Percentiles rank a stretch among this genome's conserved stretches.
These are phyloP conservation scores for Prunella strophiata DNA, from an alignment of 2,797 vertebrate species.

Conservation along the genomic window DNA sequence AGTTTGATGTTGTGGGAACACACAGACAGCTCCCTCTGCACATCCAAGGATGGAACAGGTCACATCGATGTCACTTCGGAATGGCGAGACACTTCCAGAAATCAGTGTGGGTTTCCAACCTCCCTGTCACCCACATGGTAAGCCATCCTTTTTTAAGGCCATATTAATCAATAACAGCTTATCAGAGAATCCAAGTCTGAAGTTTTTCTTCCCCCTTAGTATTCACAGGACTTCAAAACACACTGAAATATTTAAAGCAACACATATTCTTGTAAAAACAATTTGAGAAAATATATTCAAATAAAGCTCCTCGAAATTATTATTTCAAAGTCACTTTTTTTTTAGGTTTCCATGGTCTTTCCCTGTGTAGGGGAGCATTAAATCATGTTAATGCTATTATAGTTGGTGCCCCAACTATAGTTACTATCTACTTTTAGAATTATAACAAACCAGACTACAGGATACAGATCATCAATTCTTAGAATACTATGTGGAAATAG, in stretches of 20 bases:
- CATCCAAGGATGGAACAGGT: neutral
- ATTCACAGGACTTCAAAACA: neutral
- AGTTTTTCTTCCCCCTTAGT: neutral
- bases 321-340: neutral
- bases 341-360: neutral
- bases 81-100: neutral
- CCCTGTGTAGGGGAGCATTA: neutral
- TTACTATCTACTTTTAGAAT: neutral
- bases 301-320: neutral
- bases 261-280: neutral
- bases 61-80: accelerated
- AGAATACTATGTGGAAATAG: neutral
- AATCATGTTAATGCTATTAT: neutral
- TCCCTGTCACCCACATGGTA: neutral
- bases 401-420: neutral
- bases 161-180: neutral
- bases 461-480: neutral
- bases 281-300: neutral
- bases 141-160: neutral
- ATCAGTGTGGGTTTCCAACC: neutral
- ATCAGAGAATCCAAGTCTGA: neutral
- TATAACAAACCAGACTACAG: neutral
- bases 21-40: neutral
- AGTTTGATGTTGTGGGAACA: accelerated
- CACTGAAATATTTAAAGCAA: neutral